Percentiles rank a stretch among this genome's conserved stretches.
phyloP scores from a whole-genome alignment of 2,797 vertebrate species.

The Zenarchopterus dispar region DNA sequence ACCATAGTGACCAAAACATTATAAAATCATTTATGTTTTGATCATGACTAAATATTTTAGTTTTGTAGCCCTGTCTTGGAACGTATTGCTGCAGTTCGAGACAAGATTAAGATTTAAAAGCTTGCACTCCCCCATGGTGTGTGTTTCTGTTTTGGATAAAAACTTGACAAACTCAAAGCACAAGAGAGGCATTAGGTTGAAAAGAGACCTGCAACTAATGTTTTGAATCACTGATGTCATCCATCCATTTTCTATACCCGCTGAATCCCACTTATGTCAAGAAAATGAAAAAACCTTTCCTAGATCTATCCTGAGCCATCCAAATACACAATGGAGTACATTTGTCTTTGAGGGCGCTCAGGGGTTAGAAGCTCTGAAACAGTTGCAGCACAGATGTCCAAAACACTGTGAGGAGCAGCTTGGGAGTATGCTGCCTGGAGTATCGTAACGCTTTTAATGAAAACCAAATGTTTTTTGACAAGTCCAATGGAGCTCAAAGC shows the following conservation, averaged over 20 bases:
- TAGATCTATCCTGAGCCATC: constrained; percentile 2
- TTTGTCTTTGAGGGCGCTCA: constrained; percentile 12
- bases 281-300: background rate
- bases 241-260: too few species aligned
- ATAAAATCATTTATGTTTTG: too few species aligned
- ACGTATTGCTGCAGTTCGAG: too few species aligned
- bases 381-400: constrained; percentile 12
- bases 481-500: background rate
- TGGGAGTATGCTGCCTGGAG: constrained; percentile 10
- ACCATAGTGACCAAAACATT: too few species aligned
- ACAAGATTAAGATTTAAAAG: too few species aligned
- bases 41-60: too few species aligned
- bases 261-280: background rate
- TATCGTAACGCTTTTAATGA: constrained; percentile 18
- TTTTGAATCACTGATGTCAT: background rate
- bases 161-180: background rate
- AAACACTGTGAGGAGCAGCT: constrained; percentile 6
- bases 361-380: constrained; percentile 2
- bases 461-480: constrained; percentile 17
- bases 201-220: background rate
- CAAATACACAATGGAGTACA: too few species aligned
- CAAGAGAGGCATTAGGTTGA: background rate
- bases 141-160: constrained; percentile 4
- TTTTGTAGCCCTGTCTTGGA: background rate
- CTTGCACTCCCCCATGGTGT: background rate